Conservation (phyloP, 2,888 invertebrate genomes). For the Dione vanillae region DNA sequence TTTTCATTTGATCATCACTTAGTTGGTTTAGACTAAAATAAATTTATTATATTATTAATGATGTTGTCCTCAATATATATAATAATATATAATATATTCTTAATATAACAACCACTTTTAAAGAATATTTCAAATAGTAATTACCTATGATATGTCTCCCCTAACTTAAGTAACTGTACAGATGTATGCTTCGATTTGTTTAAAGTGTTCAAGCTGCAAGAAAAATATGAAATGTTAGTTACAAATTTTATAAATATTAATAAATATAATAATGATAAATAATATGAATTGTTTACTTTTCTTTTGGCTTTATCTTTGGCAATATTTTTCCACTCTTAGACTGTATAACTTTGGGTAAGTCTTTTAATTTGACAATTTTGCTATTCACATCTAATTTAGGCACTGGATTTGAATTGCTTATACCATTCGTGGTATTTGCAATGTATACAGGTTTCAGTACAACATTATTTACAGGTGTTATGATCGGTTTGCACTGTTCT, state of each 20-base stretch:
- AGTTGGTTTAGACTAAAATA: constrained; percentile 71
- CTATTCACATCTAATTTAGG: constrained; percentile 71
- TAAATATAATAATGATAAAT: not conserved
- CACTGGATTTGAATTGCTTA: constrained; percentile 44
- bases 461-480: constrained; percentile 48
- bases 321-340: constrained; percentile 58
- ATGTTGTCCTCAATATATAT: not conserved
- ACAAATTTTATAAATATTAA: not conserved
- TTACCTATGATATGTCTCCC: constrained; percentile 79
- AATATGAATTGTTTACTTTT: constrained; percentile 62
- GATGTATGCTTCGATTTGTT: constrained; percentile 64
- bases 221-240: constrained; percentile 24
- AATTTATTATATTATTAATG: not conserved
- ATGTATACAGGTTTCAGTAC: constrained; percentile 64
- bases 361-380: constrained; percentile 72
- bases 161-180: constrained; percentile 75
- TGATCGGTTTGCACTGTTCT: constrained; percentile 49
- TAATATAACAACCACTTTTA: not conserved
- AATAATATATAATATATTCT: not conserved
- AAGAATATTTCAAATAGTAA: not conserved
- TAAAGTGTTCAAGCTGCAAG: constrained; percentile 51
- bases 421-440: constrained; percentile 43
- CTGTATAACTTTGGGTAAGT: constrained; percentile 58
- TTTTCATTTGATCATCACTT: constrained; percentile 72
- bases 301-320: constrained; percentile 78